Evolutionary conservation across 2,113 vertebrate species (phyloP).

Genomic region (Silurus asotus): DNA sequence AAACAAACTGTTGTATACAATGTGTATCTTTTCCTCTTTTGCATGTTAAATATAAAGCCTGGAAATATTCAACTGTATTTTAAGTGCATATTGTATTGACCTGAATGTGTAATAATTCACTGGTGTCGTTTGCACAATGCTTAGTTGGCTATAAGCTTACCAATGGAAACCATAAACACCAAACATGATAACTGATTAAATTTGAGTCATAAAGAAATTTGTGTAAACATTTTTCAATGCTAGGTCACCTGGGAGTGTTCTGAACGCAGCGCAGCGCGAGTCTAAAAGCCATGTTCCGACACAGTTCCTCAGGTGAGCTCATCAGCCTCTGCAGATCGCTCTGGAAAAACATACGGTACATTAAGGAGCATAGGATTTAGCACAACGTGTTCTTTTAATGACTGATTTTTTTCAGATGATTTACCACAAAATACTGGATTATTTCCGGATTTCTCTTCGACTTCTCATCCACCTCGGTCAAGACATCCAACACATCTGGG

Average conservation of each 20-base stretch:
- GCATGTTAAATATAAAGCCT: too few species aligned
- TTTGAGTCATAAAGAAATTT: neutral
- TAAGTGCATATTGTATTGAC: neutral
- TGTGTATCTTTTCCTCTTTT: neutral
- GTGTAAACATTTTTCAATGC: neutral
- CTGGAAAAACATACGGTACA: conserved; percentile 62
- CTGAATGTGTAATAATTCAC: neutral
- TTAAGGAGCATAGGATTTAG: neutral
- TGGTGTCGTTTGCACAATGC: neutral
- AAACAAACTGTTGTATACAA: neutral
- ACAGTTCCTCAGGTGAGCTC: conserved; percentile 88
- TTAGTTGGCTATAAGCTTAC: neutral
- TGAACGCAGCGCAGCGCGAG: conserved; percentile 92
- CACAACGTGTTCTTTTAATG: neutral
- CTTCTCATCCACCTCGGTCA: conserved; percentile 95
- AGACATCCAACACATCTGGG: conserved; percentile 88
- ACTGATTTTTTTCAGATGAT: conserved; percentile 44
- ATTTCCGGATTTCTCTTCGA: conserved; percentile 94
- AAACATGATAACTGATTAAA: neutral
- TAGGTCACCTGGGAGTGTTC: conserved; percentile 86
- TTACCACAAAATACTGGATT: conserved; percentile 91
- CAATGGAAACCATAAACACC: neutral
- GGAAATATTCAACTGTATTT: neutral
- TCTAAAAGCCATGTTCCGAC: conserved; percentile 90
- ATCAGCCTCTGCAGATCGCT: conserved; percentile 93